A percentile compares a stretch with the other conserved stretches of the same genome.
These are phyloP conservation scores for Perdita meconis DNA, from an alignment of 2,888 invertebrate species.

Conservation along the genomic window DNA sequence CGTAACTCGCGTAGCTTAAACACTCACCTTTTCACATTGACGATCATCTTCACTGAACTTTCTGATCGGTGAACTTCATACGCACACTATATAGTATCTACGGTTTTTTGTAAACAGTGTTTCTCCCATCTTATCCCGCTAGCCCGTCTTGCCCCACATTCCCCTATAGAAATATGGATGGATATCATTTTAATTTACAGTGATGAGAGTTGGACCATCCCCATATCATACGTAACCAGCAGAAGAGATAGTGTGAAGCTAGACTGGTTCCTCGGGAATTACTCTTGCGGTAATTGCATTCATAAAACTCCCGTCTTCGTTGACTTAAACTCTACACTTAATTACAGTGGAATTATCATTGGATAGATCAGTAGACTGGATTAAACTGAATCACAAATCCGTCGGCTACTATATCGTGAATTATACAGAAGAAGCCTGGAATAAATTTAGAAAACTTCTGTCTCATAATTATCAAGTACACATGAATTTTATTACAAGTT, in stretches of 20 bases:
- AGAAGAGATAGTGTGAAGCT: slow-evolving; percentile 54
- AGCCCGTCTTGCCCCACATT: no score
- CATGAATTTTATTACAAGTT: not conserved
- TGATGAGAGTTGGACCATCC: slow-evolving; percentile 65
- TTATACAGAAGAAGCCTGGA: slow-evolving; percentile 68
- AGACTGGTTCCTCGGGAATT: slow-evolving; percentile 67
- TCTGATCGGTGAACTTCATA: no score
- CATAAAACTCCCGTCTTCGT: not conserved
- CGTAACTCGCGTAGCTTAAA: no score
- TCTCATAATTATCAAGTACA: slow-evolving; percentile 50
- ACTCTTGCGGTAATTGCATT: slow-evolving; percentile 59
- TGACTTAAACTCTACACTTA: not conserved
- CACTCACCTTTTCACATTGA: no score
- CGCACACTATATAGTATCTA: no score
- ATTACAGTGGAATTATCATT: slow-evolving; percentile 58
- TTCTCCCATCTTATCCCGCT: no score
- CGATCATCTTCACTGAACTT: no score
- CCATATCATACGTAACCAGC: slow-evolving; percentile 66
- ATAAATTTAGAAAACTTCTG: slow-evolving; percentile 55
- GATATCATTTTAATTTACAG: not conserved
- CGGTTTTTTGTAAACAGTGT: no score
- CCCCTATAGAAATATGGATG: no score
- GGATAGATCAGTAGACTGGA: slow-evolving; percentile 65
- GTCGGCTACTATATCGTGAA: slow-evolving; percentile 71
- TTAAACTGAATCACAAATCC: slow-evolving; percentile 70